phyloP scores from a whole-genome alignment of 2,888 invertebrate genomes.

The Tromatobia lineatoria region DNA sequence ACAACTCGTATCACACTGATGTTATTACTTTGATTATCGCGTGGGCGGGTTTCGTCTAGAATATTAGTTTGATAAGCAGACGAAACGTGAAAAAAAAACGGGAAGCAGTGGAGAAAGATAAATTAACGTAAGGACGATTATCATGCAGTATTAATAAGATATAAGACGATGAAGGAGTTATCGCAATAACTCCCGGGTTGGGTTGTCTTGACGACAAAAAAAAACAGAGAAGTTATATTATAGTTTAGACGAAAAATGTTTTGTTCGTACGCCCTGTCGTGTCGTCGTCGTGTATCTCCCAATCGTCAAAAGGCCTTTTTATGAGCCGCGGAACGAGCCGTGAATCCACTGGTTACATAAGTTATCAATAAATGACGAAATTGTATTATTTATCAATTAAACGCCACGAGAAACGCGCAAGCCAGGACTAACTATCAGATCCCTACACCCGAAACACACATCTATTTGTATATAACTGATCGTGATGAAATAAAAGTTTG shows the following conservation, averaged over 20 bases:
- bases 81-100: slow-evolving; percentile 9
- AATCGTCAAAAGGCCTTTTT: slow-evolving; percentile 32
- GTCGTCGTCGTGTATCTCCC: slow-evolving; percentile 43
- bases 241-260: slow-evolving; percentile 56
- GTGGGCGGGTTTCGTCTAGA: slow-evolving; percentile 24
- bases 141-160: slow-evolving; percentile 84
- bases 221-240: slow-evolving; percentile 18
- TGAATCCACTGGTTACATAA: slow-evolving; percentile 14
- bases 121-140: slow-evolving; percentile 75
- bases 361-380: slow-evolving; percentile 1
- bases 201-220: slow-evolving; percentile 50
- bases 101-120: slow-evolving; percentile 38
- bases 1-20: slow-evolving; percentile 41
- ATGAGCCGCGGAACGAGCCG: slow-evolving; percentile 12
- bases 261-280: slow-evolving; percentile 47
- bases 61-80: slow-evolving; percentile 24
- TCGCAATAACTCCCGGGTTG: slow-evolving; percentile 53
- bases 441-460: slow-evolving; percentile 73
- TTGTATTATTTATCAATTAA: slow-evolving; percentile 14
- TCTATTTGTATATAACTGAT: slow-evolving; percentile 85
- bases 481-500: slow-evolving; percentile 84
- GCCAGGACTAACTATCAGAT: slow-evolving; percentile 38
- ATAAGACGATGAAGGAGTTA: slow-evolving; percentile 73
- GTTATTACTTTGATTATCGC: slow-evolving; percentile 39
- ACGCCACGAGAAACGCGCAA: slow-evolving; percentile 28